A percentile compares a stretch with the other conserved stretches of the same genome.
phyloP scores from a whole-genome alignment of 2,113 vertebrate species.

The Physeter macrocephalus region DNA sequence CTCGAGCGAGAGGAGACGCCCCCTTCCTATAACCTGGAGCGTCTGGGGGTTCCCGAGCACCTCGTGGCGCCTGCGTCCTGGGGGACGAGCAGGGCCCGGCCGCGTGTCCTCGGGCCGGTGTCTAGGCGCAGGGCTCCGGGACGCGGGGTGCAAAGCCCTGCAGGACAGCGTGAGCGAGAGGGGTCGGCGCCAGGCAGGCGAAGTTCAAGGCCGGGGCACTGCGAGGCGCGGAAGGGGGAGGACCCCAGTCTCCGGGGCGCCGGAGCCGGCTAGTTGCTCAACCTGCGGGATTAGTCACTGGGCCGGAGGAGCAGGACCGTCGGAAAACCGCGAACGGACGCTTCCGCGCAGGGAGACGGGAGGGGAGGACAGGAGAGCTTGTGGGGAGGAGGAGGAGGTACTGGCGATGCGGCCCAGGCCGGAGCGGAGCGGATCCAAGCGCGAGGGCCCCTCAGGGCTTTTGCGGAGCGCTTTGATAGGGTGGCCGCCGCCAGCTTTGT shows the following conservation, averaged over 20 bases:
- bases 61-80: neutral
- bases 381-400: too few species aligned
- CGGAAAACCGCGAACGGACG: neutral
- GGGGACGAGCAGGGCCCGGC: rapidly evolving
- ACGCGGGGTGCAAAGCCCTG: neutral
- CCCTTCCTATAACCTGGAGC: neutral
- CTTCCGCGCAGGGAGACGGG: neutral
- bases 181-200: neutral
- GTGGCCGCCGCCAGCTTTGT: rapidly evolving
- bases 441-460: rapidly evolving
- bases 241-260: neutral
- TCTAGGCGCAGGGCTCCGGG: rapidly evolving
- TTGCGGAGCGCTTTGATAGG: too few species aligned
- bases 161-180: too few species aligned
- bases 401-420: rapidly evolving
- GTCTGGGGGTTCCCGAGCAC: neutral
- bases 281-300: neutral
- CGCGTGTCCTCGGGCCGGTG: neutral
- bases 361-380: too few species aligned
- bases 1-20: neutral
- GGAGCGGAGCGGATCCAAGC: rapidly evolving
- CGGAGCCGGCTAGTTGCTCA: neutral
- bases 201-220: constrained; percentile 16
- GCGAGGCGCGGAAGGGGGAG: neutral
- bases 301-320: neutral